phyloP scores from a whole-genome alignment of 2,888 invertebrate species.

The Lymantria monacha region DNA sequence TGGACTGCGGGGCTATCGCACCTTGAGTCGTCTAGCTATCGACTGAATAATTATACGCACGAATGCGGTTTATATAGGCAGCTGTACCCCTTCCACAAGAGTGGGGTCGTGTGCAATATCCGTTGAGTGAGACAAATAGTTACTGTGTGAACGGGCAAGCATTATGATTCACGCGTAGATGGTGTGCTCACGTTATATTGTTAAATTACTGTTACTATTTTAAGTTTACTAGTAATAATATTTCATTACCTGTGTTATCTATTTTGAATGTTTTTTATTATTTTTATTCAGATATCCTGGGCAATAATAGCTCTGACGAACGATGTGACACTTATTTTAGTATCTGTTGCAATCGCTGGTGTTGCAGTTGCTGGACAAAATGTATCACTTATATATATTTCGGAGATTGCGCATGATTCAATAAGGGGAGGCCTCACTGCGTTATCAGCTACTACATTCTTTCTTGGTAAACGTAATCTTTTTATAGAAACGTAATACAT shows the following conservation, averaged over 20 bases:
- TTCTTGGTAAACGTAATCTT: conserved; percentile 40
- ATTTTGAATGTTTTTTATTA: not conserved
- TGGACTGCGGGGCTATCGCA: no score
- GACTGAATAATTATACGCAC: no score
- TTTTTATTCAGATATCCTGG: conserved; percentile 58
- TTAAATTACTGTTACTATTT: no score
- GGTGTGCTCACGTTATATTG: no score
- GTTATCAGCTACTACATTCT: conserved; percentile 52
- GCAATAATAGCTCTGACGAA: conserved; percentile 52
- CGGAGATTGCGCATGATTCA: conserved; percentile 64
- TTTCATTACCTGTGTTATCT: not conserved
- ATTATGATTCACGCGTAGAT: no score
- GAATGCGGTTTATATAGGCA: no score
- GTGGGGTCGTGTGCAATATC: no score
- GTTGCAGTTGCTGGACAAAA: conserved; percentile 66
- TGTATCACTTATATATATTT: conserved; percentile 61
- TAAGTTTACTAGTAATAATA: not conserved
- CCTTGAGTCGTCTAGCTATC: no score
- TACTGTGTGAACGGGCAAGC: no score
- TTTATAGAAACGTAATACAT: not conserved
- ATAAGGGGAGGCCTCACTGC: conserved; percentile 65
- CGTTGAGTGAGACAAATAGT: no score
- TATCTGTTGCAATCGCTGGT: conserved; percentile 52
- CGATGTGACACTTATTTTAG: conserved; percentile 48
- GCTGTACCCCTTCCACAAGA: no score